These are phyloP conservation scores for Macrocentrus cingulum DNA, from an alignment of 1,140 invertebrate genomes.

Conservation along the genomic window DNA sequence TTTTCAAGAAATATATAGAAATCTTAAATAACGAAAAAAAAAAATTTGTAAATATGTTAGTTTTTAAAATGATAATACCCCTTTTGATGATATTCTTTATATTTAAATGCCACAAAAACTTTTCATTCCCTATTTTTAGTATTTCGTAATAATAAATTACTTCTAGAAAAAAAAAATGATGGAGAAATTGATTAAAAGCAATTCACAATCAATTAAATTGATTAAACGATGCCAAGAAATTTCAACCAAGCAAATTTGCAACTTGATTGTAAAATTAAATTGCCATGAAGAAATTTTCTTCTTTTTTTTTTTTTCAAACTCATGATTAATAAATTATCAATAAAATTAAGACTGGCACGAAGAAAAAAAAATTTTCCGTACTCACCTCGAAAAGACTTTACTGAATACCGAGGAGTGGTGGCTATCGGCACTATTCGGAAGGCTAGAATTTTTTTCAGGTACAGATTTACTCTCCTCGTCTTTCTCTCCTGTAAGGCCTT, in stretches of 20 bases:
- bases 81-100: too few relatives aligned
- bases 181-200: slow-evolving; percentile 1
- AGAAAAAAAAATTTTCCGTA: slow-evolving; percentile 14
- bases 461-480: slow-evolving; percentile 57
- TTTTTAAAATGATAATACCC: too few relatives aligned
- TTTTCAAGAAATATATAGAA: too few relatives aligned
- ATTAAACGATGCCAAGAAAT: too few relatives aligned
- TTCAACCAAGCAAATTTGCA: too few relatives aligned
- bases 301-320: slow-evolving; percentile 17
- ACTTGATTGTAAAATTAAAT: slow-evolving; percentile 16
- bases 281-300: slow-evolving; percentile 26
- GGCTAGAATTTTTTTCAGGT: slow-evolving; percentile 55
- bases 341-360: too few relatives aligned
- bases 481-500: slow-evolving; percentile 75
- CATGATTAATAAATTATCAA: slow-evolving; percentile 29
- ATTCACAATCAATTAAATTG: neutral
- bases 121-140: too few relatives aligned
- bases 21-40: too few relatives aligned
- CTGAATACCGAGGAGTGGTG: slow-evolving; percentile 78
- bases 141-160: too few relatives aligned
- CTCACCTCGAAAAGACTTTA: slow-evolving; percentile 86
- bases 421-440: slow-evolving; percentile 67
- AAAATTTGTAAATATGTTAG: too few relatives aligned
- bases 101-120: too few relatives aligned
- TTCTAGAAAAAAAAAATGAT: too few relatives aligned